phyloP scores from a whole-genome alignment of 1,140 invertebrate species.

The Trypoxylus dichotomus region DNA sequence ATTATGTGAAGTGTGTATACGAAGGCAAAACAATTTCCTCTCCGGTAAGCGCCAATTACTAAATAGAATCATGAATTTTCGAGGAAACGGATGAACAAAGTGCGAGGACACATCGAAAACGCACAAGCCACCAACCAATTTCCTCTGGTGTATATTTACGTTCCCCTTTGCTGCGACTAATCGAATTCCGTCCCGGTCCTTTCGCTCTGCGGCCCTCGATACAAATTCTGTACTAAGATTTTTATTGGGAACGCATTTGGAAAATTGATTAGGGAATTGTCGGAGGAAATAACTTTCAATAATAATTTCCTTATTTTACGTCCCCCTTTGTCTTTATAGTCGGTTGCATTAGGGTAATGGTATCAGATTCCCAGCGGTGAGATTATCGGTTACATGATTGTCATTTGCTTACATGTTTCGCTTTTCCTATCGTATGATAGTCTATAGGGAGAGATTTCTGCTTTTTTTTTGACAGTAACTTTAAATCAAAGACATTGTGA shows the following conservation, averaged over 20 bases:
- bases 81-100: not conserved
- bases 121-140: not conserved
- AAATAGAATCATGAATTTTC: conserved; percentile 9
- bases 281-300: not conserved
- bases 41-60: not conserved
- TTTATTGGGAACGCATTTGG: conserved; percentile 10
- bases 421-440: too few relatives aligned
- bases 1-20: not conserved
- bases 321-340: not conserved
- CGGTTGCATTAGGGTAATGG: not conserved
- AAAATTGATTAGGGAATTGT: conserved; percentile 24
- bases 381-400: not conserved
- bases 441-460: too few relatives aligned
- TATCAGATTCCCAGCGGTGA: not conserved
- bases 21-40: not conserved
- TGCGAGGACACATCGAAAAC: not conserved
- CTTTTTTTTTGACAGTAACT: too few relatives aligned
- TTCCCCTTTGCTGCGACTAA: not conserved
- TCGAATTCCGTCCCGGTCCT: not conserved
- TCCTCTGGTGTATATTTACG: conserved; percentile 13
- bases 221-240: conserved; percentile 17
- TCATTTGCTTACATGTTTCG: too few relatives aligned
- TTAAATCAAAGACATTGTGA: too few relatives aligned
- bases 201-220: not conserved
- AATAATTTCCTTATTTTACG: not conserved